These are phyloP conservation scores for Ptiloglossa arizonensis DNA, from an alignment of 1,140 invertebrate species.

Conservation along the genomic window DNA sequence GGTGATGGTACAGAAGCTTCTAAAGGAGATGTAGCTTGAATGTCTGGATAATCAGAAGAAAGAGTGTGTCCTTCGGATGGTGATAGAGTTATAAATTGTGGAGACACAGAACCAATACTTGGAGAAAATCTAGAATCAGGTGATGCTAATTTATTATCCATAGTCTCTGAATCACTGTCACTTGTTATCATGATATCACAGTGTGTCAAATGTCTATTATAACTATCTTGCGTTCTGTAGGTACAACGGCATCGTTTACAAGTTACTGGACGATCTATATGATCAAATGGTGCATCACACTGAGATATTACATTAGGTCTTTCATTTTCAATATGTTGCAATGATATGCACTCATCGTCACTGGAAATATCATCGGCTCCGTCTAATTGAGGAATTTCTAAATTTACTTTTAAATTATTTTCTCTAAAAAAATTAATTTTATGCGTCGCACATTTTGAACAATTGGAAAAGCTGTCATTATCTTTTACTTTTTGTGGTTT, in stretches of 20 bases:
- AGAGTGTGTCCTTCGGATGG: slow-evolving; percentile 76
- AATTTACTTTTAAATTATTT: slow-evolving; percentile 53
- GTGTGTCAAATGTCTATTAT: slow-evolving; percentile 89
- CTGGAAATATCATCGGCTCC: slow-evolving; percentile 87
- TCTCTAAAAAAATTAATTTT: slow-evolving; percentile 37
- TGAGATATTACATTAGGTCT: slow-evolving; percentile 73
- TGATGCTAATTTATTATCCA: slow-evolving; percentile 76
- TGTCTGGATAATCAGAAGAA: slow-evolving; percentile 73
- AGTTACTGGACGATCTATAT: slow-evolving; percentile 88
- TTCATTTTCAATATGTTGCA: slow-evolving; percentile 69
- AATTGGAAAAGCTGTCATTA: not conserved
- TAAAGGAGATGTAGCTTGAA: slow-evolving; percentile 75
- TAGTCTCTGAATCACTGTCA: slow-evolving; percentile 87
- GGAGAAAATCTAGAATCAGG: slow-evolving; percentile 74
- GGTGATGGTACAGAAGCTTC: slow-evolving; percentile 77
- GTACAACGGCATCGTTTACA: slow-evolving; percentile 94
- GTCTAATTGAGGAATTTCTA: slow-evolving; percentile 87
- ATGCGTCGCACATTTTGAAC: slow-evolving; percentile 5
- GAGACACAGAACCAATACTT: slow-evolving; percentile 71
- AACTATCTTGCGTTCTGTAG: slow-evolving; percentile 93
- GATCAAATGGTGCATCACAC: slow-evolving; percentile 52
- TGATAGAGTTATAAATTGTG: slow-evolving; percentile 75
- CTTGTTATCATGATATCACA: slow-evolving; percentile 90
- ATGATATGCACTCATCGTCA: slow-evolving; percentile 76
- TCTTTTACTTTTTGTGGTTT: slow-evolving; percentile 34